Evolutionary conservation across 2,888 invertebrate genomes (phyloP).

Genomic region (Lissonota sp.): DNA sequence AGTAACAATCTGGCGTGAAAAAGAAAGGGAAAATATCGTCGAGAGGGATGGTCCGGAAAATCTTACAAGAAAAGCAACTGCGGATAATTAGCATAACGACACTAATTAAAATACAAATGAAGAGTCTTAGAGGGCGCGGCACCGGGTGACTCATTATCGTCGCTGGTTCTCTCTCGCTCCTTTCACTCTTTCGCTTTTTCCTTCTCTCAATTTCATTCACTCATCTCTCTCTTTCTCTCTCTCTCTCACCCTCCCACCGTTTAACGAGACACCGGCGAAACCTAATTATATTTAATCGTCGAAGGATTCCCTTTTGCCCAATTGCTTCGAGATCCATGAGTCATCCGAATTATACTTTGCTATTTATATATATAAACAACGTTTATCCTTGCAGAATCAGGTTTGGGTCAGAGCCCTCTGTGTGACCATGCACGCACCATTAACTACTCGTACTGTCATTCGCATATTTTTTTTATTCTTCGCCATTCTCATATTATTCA

Average conservation of each 20-base stretch:
- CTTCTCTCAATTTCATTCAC: constrained; percentile 66
- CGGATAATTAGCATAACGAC: constrained; percentile 86
- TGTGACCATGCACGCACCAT: constrained; percentile 50
- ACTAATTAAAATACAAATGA: constrained; percentile 90
- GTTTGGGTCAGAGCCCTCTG: constrained; percentile 45
- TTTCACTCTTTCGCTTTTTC: constrained; percentile 62
- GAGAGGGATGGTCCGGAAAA: constrained; percentile 27
- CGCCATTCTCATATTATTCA: constrained; percentile 41
- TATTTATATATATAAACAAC: neutral
- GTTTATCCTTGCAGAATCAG: neutral
- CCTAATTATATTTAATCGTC: constrained; percentile 78
- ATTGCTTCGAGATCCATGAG: constrained; percentile 45
- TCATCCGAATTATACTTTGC: constrained; percentile 46
- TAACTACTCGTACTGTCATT: constrained; percentile 39
- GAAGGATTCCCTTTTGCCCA: constrained; percentile 36
- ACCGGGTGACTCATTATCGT: constrained; percentile 83
- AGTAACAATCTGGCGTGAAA: constrained; percentile 16
- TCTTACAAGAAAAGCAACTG: constrained; percentile 80
- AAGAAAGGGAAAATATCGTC: constrained; percentile 74
- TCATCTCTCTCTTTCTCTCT: constrained; percentile 64
- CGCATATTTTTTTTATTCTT: neutral
- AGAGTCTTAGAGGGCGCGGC: constrained; percentile 86
- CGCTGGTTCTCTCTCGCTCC: constrained; percentile 69
- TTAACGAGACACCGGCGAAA: constrained; percentile 66
- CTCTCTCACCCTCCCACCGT: constrained; percentile 48